Base-by-base conservation (phyloP, 1,140 invertebrate genomes). In the Drosophila asahinai region DNA sequence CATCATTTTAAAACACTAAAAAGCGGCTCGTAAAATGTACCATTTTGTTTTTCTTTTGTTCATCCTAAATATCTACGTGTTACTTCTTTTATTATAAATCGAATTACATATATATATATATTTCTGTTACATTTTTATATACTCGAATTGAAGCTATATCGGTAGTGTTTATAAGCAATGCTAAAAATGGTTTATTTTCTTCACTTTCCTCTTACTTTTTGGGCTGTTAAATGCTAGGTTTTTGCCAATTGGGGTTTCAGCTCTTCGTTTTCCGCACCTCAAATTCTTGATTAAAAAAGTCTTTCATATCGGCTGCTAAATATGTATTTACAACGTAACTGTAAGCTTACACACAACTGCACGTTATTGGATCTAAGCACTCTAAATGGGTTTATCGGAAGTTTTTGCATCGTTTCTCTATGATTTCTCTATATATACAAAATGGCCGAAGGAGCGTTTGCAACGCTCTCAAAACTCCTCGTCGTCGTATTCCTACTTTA, bases 201-300 rank as follows among this genome's bases (percentile, higher is more conserved):
- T 19, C 17, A 1, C 47, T 40, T 40, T 36, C 43, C 30, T 36
- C 43, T 42, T 59, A 36, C 42, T 59, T 67, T 55, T 66, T 40
- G 38, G 54, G n/a, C 49, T 65, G 42, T 76, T 86, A 82, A 86
- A 86, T 86, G 83, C 83, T 86, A 86, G 47, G 25, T 78, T 68
- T 79, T 77, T 30, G 27, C 54, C 63, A 60, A 60, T 22, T 14
- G 14, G 52, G 27, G 14, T 36, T 42, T 68, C 66, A 70, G 62
- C 62, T 54, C 45, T 54, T 64, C 65, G 65, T 61, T 67, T 45
- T 42, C 58, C 51, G 36, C 51, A 38, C 61, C 11, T 36, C 33
- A 36, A 59, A 45, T 61, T 55, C 51, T 40, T 40, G 5, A 49
- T 54, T 58, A 40, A 89, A 89, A 89, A 90, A 90, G 86, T 90